Percentiles rank a stretch among this genome's conserved stretches.
These are phyloP conservation scores for Drosophila ananassae DNA, from an alignment of 1,140 invertebrate genomes.

Conservation along the genomic window DNA sequence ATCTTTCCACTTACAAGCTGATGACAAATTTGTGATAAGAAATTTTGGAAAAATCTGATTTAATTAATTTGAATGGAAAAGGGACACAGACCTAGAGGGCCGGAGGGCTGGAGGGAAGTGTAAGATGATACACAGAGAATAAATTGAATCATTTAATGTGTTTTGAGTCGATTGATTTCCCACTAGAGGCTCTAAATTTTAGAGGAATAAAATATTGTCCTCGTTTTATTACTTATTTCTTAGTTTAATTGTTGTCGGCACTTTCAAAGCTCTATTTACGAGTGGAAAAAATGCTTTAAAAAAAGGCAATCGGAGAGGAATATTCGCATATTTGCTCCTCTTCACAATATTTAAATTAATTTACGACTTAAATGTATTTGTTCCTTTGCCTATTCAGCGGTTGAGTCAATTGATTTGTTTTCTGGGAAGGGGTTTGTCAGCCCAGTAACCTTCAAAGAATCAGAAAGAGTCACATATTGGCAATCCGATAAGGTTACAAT, in stretches of 20 bases:
- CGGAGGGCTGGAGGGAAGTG: constrained; percentile 3
- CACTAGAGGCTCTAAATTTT: no score
- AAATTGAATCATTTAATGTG: constrained; percentile 6
- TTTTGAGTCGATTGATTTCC: no score
- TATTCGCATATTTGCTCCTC: constrained; percentile 44
- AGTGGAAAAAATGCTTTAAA: constrained; percentile 22
- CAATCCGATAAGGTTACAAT: not conserved
- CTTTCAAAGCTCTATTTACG: constrained; percentile 61
- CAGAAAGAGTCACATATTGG: not conserved
- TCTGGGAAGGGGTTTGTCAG: constrained; percentile 22
- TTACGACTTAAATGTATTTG: constrained; percentile 56
- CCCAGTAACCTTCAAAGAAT: constrained; percentile 12
- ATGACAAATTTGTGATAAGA: constrained; percentile 80
- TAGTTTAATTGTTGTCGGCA: constrained; percentile 22
- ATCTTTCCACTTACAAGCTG: constrained; percentile 52
- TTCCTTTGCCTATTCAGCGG: constrained; percentile 29
- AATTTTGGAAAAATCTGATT: constrained; percentile 51
- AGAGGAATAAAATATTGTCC: not conserved
- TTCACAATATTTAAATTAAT: constrained; percentile 65
- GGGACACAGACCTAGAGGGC: not conserved
- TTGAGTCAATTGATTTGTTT: constrained; percentile 67
- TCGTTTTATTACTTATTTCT: not conserved
- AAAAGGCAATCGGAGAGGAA: constrained; percentile 45
- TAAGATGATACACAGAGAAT: constrained; percentile 32
- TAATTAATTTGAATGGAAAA: constrained; percentile 56